phyloP scores from a whole-genome alignment of 2,113 vertebrate genomes.

The Halcyon malimbica region DNA sequence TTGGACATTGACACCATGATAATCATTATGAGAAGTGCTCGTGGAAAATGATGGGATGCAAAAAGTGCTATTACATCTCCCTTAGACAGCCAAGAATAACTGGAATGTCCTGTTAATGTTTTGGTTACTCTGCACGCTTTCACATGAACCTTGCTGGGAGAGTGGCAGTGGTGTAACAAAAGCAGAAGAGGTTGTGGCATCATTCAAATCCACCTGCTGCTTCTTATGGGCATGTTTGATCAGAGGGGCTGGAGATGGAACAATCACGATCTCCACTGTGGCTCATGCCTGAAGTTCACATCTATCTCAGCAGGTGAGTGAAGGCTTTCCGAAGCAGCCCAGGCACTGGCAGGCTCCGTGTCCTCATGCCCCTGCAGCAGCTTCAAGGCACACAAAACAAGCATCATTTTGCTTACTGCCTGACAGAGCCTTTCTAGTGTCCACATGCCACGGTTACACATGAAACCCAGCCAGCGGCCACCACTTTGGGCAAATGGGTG shows the following conservation, averaged over 20 bases:
- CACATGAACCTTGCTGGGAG: background rate
- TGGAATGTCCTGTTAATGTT: background rate
- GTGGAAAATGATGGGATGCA: background rate
- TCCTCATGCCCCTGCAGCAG: accelerated
- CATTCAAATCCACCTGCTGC: background rate
- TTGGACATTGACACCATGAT: background rate
- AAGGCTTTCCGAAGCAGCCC: background rate
- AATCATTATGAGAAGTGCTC: background rate
- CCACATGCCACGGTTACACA: accelerated
- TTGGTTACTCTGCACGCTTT: background rate
- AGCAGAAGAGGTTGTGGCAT: background rate
- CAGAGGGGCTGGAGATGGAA: background rate
- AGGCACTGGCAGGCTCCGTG: background rate
- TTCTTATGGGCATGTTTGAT: background rate
- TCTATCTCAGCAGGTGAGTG: background rate
- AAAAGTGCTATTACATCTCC: background rate
- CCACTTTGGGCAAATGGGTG: background rate
- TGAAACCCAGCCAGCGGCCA: background rate
- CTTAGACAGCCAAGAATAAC: background rate
- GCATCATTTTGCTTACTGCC: background rate
- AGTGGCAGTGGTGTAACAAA: background rate
- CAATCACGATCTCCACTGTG: background rate
- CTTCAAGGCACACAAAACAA: background rate
- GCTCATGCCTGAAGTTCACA: background rate
- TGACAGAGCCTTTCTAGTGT: background rate